A percentile compares a stretch with the other conserved stretches of the same genome.
phyloP scores from a whole-genome alignment of 2,797 vertebrate genomes.

The Rousettus madagascariensis region DNA sequence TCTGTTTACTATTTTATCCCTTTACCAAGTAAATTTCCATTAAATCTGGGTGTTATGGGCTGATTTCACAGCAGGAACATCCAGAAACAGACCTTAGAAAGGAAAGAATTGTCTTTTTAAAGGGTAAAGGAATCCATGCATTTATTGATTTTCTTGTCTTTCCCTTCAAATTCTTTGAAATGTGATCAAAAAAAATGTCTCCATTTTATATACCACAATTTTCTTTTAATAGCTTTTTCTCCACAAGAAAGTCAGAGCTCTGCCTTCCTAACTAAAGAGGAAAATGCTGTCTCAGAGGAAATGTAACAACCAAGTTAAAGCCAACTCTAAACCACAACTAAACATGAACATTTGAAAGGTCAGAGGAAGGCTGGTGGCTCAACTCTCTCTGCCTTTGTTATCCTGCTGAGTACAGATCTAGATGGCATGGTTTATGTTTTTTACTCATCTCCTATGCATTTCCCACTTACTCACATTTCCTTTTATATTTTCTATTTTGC shows the following conservation, averaged over 20 bases:
- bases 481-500: conserved; percentile 18
- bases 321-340: conserved; percentile 61
- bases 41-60: conserved; percentile 65
- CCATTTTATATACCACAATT: conserved; percentile 75
- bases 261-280: conserved; percentile 71
- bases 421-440: neutral
- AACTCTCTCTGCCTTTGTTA: neutral
- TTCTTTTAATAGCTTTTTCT: conserved; percentile 77
- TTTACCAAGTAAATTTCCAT: conserved; percentile 74
- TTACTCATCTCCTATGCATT: neutral
- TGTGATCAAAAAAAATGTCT: conserved; percentile 79
- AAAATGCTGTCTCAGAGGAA: conserved; percentile 63
- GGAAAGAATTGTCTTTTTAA: conserved; percentile 71
- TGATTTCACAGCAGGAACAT: conserved; percentile 74
- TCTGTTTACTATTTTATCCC: conserved; percentile 72
- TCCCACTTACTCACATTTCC: neutral
- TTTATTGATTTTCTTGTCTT: conserved; percentile 81
- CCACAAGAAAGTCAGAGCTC: conserved; percentile 62
- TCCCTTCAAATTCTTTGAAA: conserved; percentile 77
- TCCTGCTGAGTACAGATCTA: neutral
- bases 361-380: conserved; percentile 12
- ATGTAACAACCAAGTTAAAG: conserved; percentile 51
- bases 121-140: conserved; percentile 73
- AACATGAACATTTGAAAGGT: conserved; percentile 65
- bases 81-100: conserved; percentile 68